phyloP scores from a whole-genome alignment of 2,797 vertebrate species.

The Nyctalus aviator region DNA sequence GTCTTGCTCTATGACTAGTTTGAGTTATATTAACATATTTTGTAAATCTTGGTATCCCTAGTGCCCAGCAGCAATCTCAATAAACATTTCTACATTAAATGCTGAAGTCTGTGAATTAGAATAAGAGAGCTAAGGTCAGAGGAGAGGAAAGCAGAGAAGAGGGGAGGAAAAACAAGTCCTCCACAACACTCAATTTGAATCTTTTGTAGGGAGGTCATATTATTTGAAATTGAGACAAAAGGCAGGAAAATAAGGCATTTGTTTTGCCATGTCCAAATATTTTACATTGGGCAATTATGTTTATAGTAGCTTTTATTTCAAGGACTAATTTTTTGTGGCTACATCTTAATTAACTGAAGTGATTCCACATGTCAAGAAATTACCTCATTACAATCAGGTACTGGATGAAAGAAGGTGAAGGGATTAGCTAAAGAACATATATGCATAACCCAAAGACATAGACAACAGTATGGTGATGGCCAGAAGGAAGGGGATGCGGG shows the following conservation, averaged over 20 bases:
- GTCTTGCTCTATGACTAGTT: not conserved
- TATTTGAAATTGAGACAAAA: not conserved
- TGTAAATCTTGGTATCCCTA: not conserved
- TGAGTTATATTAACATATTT: slow-evolving; percentile 13
- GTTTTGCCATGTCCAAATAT: not conserved
- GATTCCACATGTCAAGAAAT: slow-evolving; percentile 13
- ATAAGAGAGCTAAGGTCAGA: not conserved
- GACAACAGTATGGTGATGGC: not conserved
- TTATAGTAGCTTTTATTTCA: slow-evolving; percentile 12
- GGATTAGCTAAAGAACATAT: not conserved
- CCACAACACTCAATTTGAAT: not conserved
- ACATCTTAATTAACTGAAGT: slow-evolving; percentile 70
- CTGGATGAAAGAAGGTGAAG: not conserved
- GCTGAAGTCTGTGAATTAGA: not conserved
- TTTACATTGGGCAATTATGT: slow-evolving; percentile 29
- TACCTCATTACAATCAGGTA: not conserved
- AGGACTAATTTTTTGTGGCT: not conserved
- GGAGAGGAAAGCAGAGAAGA: not conserved
- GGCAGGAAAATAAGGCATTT: not conserved
- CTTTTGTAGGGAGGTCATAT: not conserved
- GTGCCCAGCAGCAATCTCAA: not conserved
- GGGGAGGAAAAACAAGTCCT: not conserved
- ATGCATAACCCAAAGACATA: not conserved
- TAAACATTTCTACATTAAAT: slow-evolving; percentile 23
- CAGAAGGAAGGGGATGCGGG: not conserved